phyloP scores from a whole-genome alignment of 2,113 vertebrate genomes.

The Phalacrocorax brasilianus region DNA sequence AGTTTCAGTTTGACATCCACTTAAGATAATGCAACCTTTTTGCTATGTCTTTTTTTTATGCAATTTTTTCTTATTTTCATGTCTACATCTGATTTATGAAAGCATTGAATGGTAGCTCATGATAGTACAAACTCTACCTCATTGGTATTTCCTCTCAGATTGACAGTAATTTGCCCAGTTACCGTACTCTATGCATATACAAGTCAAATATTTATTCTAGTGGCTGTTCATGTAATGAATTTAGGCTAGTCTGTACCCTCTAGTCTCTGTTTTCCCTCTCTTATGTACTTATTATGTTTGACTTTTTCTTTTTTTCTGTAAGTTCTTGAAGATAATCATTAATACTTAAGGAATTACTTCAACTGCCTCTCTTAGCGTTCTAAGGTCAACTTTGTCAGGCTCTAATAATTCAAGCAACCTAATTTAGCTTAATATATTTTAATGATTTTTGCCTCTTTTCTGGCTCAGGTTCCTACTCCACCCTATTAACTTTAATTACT shows the following conservation, averaged over 20 bases:
- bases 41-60: background rate
- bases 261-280: background rate
- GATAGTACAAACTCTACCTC: background rate
- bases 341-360: background rate
- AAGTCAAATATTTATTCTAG: background rate
- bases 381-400: background rate
- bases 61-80: background rate
- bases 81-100: background rate
- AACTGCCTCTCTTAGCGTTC: background rate
- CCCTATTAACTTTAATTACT: background rate
- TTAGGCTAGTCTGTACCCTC: background rate
- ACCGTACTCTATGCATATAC: background rate
- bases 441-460: background rate
- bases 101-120: background rate
- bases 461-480: background rate
- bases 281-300: background rate
- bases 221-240: background rate
- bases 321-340: background rate
- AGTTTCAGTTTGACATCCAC: background rate
- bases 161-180: background rate
- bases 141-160: background rate
- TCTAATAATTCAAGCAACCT: background rate
- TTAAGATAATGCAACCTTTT: background rate
- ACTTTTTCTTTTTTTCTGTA: background rate
- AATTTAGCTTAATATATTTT: background rate